Base-by-base conservation (phyloP, 2,888 invertebrate species). In the Oscheius sp. region DNA sequence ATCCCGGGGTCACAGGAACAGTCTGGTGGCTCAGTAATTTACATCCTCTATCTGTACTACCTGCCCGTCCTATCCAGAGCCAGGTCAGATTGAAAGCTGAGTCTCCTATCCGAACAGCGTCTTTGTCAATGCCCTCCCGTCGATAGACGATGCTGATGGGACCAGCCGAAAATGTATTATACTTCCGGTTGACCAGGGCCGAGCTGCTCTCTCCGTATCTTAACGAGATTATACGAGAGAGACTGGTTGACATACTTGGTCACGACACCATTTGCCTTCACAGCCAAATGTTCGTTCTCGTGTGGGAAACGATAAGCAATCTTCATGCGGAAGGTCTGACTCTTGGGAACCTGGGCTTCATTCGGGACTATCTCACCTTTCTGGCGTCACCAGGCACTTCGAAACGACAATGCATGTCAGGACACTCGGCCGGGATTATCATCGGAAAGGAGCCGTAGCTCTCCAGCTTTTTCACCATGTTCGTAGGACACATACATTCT, bases 401-500 rank as follows among this genome's bases (percentile, higher is more conserved):
- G 2, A 68, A 55, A 33, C 55, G 33, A n/a, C 68, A 68, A 3
- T 13, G 32, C 68, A 68, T 68, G n/a, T 55, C 55, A 7, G 3
- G 9, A 37, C 68, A 68, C 9, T 55, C 9, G 2, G 68, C 2
- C 9, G 68, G 68, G 9, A 68, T 55, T n/a, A 10, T 35, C 53
- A 68, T 55, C 13, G 53, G 35, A 33, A 32, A 68, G n/a, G 68
- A 11, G 1, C 68, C 68, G 2, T n/a, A 21, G 21, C 11, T n/a
- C 1, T 35, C 53, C 7, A 68, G 68, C 1, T 11, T 4, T n/a
- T 68, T 68, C 7, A 35, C 35, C 1, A 21, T 1, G 35, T 68
- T 55, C n/a, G 68, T 33, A 11, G 68, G 42, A 53, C 68, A 68
- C 9, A 68, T 33, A 5, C 68, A 68, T 3, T 68, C 68, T 68